Percentiles rank a stretch among this genome's conserved stretches.
Conservation (phyloP, 2,797 vertebrate species). For the Scomberomorus guttatus region DNA sequence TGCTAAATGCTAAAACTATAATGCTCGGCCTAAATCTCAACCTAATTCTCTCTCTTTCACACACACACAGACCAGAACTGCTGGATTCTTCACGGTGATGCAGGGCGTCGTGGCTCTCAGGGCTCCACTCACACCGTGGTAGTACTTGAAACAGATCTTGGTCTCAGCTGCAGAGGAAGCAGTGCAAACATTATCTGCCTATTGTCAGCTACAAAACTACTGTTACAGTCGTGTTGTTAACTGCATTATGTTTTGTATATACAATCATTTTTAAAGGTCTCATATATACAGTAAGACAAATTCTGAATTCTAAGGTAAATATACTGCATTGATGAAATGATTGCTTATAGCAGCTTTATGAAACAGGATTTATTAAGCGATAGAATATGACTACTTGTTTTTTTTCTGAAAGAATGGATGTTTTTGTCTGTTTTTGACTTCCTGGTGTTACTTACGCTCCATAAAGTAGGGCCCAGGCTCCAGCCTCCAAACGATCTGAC, state of each 20-base stretch:
- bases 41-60: background rate
- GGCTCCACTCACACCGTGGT: constrained; percentile 96
- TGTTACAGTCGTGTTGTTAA: background rate
- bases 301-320: background rate
- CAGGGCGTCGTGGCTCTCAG: constrained; percentile 96
- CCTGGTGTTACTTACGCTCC: constrained; percentile 91
- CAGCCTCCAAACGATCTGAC: constrained; percentile 98
- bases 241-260: background rate
- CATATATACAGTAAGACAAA: background rate
- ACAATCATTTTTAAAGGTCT: background rate
- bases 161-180: constrained; percentile 91
- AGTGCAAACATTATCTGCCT: constrained; percentile 5
- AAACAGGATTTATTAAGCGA: background rate
- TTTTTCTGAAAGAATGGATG: background rate
- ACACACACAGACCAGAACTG: constrained; percentile 88
- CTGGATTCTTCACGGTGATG: constrained; percentile 97
- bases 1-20: background rate
- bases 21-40: background rate
- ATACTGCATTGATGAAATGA: background rate
- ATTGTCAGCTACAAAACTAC: constrained; percentile 1
- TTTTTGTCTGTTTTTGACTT: background rate
- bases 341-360: no score
- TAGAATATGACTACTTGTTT: no score
- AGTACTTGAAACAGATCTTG: constrained; percentile 99
- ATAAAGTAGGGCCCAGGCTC: constrained; percentile 97